Percentiles rank a stretch among this genome's conserved stretches.
phyloP scores from a whole-genome alignment of 92 coral and sea anemone species.

The Isaurus tuberculatus region DNA sequence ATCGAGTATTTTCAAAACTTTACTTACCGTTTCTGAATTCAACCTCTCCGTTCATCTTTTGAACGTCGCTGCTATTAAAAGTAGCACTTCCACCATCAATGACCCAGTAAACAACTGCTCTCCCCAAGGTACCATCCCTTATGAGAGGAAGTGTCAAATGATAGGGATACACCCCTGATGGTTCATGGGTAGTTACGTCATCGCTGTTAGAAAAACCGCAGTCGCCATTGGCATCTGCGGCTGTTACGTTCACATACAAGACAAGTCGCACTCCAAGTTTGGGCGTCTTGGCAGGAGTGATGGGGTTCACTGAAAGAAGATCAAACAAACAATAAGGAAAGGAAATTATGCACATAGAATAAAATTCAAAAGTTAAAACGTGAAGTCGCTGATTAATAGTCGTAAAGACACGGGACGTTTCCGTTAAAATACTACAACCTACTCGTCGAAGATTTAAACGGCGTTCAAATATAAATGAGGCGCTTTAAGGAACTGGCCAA shows the following conservation, averaged over 20 bases:
- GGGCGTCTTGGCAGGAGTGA: conserved; percentile 76
- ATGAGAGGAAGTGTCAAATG: conserved; percentile 60
- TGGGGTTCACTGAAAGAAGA: conserved; percentile 56
- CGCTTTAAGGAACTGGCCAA: no score
- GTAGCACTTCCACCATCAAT: conserved; percentile 63
- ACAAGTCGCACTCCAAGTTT: conserved; percentile 65
- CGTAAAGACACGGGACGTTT: no score
- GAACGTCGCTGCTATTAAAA: conserved; percentile 68
- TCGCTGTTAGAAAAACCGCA: conserved; percentile 78
- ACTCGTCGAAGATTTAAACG: no score
- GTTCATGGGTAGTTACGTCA: conserved; percentile 72
- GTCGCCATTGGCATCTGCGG: conserved; percentile 91
- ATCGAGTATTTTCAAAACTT: neutral
- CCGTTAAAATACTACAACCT: no score
- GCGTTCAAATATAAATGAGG: no score
- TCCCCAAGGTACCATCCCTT: conserved; percentile 85
- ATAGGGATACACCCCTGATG: conserved; percentile 64
- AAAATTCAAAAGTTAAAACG: neutral
- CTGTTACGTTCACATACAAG: conserved; percentile 74
- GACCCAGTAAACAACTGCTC: conserved; percentile 80
- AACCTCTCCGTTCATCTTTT: conserved; percentile 70
- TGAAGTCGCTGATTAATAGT: neutral
- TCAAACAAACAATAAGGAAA: neutral
- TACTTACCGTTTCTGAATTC: conserved; percentile 79
- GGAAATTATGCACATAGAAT: neutral